Base-by-base conservation (phyloP, 1,140 invertebrate genomes). In the Nasonia longicornis region DNA sequence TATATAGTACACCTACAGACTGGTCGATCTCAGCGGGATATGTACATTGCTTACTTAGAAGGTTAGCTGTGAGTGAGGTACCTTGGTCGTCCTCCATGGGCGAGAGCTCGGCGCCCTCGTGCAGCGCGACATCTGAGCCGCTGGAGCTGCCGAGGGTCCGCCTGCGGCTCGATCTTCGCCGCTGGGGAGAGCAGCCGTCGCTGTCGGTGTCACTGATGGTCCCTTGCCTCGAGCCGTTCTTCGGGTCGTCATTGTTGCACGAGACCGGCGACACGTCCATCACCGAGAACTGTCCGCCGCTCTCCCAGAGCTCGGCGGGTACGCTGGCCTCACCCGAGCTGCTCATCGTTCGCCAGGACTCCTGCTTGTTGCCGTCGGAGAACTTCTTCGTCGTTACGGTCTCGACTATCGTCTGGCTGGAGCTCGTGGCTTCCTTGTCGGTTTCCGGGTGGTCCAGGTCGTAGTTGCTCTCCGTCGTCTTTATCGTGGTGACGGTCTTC, bases 111-210 rank as follows among this genome's bases (percentile, higher is more conserved):
- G 90, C 90, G 79, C 91, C 92, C 89, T 94, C 93, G 87, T 94
- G 93, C 52, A 94, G 89, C 80, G 93, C 93, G 48, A 94, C 91
- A 85, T 94, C 93, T 16, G 93, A 93, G 38, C 92, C 93, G 86
- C 93, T 93, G 76, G 93, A 93, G 86, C 93, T 93, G 83, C 93
- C 93, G 80, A 93, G 85, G 14, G 92, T 93, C 83, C 90, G 87
- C 80, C 90, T 89, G 84, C 89, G 90, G 80, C 84, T 86, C 4
- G 89, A 89, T 26, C 86, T 87, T 88, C 89, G 87, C 82, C 89
- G 87, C 82, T 87, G 87, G 66, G 83, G 83, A 8, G 89, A 87
- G 16, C 89, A 90, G 79, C 85, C 85, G 75, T 91, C 87, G 72
- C 88, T 89, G 86, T 91, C 87, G 78, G 90, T 89, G 85, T 91